Conservation (phyloP, 1,140 invertebrate species). For the Galendromus occidentalis region DNA sequence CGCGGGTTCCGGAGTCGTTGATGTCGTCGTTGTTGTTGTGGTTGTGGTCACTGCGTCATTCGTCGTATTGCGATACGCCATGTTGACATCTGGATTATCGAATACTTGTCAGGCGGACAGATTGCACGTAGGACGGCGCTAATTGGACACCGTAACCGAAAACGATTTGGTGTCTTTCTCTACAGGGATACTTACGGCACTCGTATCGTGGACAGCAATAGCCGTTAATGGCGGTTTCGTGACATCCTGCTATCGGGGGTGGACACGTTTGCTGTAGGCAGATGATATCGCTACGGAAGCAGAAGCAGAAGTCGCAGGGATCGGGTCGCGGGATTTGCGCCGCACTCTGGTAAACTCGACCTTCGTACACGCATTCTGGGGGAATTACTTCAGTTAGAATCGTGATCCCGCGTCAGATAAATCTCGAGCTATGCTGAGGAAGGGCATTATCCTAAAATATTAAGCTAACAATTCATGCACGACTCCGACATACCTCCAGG, state of each 20-base stretch:
- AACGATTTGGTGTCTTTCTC: too few species aligned
- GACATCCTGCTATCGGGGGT: constrained; percentile 67
- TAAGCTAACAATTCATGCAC: background rate
- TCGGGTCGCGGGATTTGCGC: constrained; percentile 82
- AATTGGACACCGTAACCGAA: constrained; percentile 12
- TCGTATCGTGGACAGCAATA: constrained; percentile 87
- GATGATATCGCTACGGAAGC: constrained; percentile 84
- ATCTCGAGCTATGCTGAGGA: background rate
- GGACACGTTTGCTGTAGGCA: constrained; percentile 85
- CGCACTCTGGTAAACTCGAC: constrained; percentile 74
- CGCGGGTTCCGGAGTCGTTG: background rate
- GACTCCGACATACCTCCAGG: background rate
- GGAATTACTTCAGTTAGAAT: constrained; percentile 5
- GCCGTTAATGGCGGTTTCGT: constrained; percentile 68
- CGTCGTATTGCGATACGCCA: background rate
- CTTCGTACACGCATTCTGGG: constrained; percentile 61
- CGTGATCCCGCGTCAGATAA: background rate
- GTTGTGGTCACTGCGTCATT: background rate
- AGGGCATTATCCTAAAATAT: background rate
- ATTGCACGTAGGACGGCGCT: background rate
- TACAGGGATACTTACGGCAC: constrained; percentile 36
- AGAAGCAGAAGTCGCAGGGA: constrained; percentile 90
- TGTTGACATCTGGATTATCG: background rate
- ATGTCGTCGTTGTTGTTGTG: background rate
- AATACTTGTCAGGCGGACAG: too few species aligned